Conservation (phyloP, 1,140 invertebrate genomes). For the Drosophila ficusphila region DNA sequence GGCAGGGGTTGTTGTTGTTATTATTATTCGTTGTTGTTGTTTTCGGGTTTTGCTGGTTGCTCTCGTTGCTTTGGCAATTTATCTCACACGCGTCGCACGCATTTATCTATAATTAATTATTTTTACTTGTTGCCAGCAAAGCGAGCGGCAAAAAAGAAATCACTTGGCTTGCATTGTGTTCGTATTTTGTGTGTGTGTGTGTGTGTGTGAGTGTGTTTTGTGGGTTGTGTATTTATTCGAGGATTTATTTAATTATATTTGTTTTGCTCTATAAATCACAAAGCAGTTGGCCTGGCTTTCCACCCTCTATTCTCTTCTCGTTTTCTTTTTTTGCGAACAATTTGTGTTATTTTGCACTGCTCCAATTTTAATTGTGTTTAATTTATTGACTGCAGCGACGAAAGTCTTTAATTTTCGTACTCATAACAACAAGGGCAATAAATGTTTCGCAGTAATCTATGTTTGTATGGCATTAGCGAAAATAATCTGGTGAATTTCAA, state of each 20-base stretch:
- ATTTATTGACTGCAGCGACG: not conserved
- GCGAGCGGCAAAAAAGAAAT: slow-evolving; percentile 58
- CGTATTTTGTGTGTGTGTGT: slow-evolving; percentile 1
- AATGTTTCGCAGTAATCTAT: too few species aligned
- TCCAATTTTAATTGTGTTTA: slow-evolving; percentile 20
- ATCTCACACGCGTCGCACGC: slow-evolving; percentile 63
- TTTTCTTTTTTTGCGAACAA: not conserved
- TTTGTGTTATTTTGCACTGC: slow-evolving; percentile 1
- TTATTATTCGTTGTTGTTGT: slow-evolving; percentile 12
- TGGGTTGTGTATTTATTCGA: slow-evolving; percentile 26
- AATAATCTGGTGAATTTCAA: not conserved
- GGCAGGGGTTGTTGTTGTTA: slow-evolving; percentile 21
- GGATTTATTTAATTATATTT: slow-evolving; percentile 60
- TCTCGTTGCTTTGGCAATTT: slow-evolving; percentile 51
- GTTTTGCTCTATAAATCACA: slow-evolving; percentile 46
- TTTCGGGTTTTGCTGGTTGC: not conserved
- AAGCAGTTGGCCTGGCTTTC: slow-evolving; percentile 22
- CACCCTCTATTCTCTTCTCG: not conserved
- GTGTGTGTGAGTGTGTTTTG: too few species aligned
- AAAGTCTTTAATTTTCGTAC: not conserved
- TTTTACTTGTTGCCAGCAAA: slow-evolving; percentile 72
- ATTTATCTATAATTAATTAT: slow-evolving; percentile 83
- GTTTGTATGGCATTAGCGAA: too few species aligned
- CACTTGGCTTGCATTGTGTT: slow-evolving; percentile 26
- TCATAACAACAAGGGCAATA: too few species aligned